phyloP scores from a whole-genome alignment of 2,888 invertebrate species.

The Heteromurus nitidus region DNA sequence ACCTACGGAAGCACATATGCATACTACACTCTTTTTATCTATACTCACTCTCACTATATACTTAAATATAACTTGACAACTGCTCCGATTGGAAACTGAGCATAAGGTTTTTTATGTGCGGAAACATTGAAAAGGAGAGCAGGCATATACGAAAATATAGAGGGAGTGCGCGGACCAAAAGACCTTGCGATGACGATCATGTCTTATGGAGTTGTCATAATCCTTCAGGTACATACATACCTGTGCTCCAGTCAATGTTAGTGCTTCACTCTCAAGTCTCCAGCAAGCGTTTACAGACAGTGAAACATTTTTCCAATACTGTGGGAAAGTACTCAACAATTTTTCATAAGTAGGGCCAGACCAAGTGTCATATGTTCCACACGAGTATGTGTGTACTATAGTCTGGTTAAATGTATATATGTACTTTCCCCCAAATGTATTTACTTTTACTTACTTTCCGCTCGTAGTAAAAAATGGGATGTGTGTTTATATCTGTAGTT shows the following conservation, averaged over 20 bases:
- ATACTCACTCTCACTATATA: background rate
- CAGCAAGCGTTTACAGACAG: no score
- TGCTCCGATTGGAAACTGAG: slow-evolving; percentile 3
- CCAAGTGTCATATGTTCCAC: background rate
- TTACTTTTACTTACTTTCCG: background rate
- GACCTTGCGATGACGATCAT: background rate
- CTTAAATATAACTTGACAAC: background rate
- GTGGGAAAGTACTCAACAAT: slow-evolving; percentile 17
- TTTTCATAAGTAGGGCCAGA: background rate
- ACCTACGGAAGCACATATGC: background rate
- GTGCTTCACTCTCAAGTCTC: background rate
- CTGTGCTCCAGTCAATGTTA: background rate
- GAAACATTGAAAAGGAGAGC: no score
- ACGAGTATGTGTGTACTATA: background rate
- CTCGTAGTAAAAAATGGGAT: background rate
- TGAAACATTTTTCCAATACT: background rate
- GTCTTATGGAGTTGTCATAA: background rate
- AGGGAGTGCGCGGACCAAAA: background rate
- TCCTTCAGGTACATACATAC: background rate
- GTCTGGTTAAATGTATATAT: background rate
- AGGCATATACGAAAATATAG: background rate
- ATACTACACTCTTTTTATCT: background rate
- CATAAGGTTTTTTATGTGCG: background rate
- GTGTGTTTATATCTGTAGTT: background rate
- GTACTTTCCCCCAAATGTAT: slow-evolving; percentile 10